Percentiles rank a stretch among this genome's conserved stretches.
Evolutionary conservation across 2,888 invertebrate genomes (phyloP).

Genomic region (Synergus laeviventris): DNA sequence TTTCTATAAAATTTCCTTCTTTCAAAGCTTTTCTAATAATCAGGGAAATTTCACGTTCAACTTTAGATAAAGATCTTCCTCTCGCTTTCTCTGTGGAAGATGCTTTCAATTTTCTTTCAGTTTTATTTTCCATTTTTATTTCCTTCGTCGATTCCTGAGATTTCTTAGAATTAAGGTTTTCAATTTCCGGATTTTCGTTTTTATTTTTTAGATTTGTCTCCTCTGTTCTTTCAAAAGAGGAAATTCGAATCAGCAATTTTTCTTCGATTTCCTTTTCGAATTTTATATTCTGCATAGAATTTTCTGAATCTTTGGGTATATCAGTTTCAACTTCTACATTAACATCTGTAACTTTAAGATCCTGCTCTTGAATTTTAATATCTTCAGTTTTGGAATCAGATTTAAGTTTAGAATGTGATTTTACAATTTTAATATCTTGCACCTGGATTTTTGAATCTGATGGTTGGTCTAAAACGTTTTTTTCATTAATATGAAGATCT

Average conservation of each 20-base stretch:
- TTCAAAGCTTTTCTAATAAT: neutral
- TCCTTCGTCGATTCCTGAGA: neutral
- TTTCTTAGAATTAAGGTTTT: neutral
- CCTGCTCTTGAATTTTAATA: neutral
- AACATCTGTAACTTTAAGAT: neutral
- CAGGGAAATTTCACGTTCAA: neutral
- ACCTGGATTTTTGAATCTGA: neutral
- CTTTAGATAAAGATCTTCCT: too few species aligned
- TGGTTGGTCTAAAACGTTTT: neutral
- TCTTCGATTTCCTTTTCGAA: neutral
- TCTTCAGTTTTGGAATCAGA: too few species aligned
- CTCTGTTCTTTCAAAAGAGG: neutral
- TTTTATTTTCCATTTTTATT: neutral
- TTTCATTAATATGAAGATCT: neutral
- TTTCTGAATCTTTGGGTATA: neutral
- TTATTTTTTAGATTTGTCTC: neutral
- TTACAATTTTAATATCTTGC: neutral
- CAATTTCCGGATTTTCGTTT: neutral
- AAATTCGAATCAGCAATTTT: neutral
- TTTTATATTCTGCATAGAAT: neutral
- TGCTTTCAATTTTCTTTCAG: neutral
- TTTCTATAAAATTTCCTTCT: neutral
- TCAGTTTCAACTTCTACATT: neutral
- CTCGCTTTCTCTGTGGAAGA: neutral
- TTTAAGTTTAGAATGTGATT: neutral